Evolutionary conservation across 2,888 invertebrate genomes (phyloP).

Genomic region (Venusia cambrica): DNA sequence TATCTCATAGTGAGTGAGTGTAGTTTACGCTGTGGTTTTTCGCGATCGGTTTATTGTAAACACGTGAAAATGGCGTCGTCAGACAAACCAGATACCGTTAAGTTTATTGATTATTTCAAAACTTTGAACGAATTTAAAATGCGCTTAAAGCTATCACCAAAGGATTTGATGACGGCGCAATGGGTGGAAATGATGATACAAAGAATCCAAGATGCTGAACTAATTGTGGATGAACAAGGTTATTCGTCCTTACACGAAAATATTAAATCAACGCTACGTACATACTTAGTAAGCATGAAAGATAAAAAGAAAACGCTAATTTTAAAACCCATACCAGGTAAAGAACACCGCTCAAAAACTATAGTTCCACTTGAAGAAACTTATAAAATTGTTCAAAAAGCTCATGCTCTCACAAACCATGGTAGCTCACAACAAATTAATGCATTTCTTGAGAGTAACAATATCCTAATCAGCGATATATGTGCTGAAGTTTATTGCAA

Average conservation of each 20-base stretch:
- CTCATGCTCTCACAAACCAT: constrained; percentile 16
- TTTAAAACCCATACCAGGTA: constrained; percentile 9
- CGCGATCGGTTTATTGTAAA: too few species aligned
- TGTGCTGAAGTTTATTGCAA: constrained; percentile 7
- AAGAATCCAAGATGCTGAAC: constrained; percentile 10
- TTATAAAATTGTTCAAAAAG: constrained; percentile 5
- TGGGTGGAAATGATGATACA: constrained; percentile 21
- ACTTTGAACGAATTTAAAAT: not conserved
- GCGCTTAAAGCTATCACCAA: too few species aligned
- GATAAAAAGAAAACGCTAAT: not conserved
- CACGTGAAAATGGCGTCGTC: constrained; percentile 4
- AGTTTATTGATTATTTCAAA: too few species aligned
- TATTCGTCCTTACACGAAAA: constrained; percentile 10
- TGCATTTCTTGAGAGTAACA: constrained; percentile 8
- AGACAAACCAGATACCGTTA: too few species aligned
- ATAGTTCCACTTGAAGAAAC: constrained; percentile 18
- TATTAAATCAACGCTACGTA: constrained; percentile 9
- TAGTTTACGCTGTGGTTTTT: too few species aligned
- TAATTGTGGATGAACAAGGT: constrained; percentile 1
- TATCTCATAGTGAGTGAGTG: too few species aligned
- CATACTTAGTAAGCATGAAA: constrained; percentile 5
- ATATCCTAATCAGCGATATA: constrained; percentile 5
- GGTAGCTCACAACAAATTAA: constrained; percentile 12
- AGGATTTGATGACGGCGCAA: constrained; percentile 19
- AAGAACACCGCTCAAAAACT: constrained; percentile 6